These are phyloP conservation scores for Drosophila hydei DNA, from an alignment of 1,140 invertebrate species.

Conservation along the genomic window DNA sequence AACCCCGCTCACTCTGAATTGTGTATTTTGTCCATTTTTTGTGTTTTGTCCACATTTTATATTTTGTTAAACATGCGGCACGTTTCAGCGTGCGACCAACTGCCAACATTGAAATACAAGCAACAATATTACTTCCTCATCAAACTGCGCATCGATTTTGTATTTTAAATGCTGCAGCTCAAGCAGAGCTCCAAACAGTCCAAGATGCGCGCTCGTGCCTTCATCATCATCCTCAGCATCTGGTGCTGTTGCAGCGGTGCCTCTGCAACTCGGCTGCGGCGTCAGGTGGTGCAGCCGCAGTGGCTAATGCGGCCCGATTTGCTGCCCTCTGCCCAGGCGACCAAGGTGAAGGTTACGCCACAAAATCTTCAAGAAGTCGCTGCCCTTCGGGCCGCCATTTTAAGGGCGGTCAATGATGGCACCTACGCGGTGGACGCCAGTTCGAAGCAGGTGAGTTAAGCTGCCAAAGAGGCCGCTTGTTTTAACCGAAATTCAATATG, in stretches of 20 bases:
- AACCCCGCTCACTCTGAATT: too few species aligned
- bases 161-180: background rate
- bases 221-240: background rate
- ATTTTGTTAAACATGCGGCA: background rate
- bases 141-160: conserved; percentile 1
- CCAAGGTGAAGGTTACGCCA: conserved; percentile 47
- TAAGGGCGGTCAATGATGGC: conserved; percentile 58
- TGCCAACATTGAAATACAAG: conserved; percentile 13
- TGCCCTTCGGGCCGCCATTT: conserved; percentile 45
- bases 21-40: background rate
- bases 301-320: conserved; percentile 43
- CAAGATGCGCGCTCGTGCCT: background rate
- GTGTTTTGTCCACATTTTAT: background rate
- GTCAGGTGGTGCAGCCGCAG: conserved; percentile 61
- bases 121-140: conserved; percentile 11
- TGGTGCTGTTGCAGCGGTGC: background rate
- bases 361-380: conserved; percentile 57
- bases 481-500: too few species aligned
- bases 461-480: too few species aligned
- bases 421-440: conserved; percentile 49
- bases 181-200: background rate
- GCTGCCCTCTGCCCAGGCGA: background rate
- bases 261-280: conserved; percentile 9
- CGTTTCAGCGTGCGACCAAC: conserved; percentile 21
- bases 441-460: conserved; percentile 47